Evolutionary conservation across 2,113 vertebrate genomes (phyloP).

Genomic region (Cettia cetti): DNA sequence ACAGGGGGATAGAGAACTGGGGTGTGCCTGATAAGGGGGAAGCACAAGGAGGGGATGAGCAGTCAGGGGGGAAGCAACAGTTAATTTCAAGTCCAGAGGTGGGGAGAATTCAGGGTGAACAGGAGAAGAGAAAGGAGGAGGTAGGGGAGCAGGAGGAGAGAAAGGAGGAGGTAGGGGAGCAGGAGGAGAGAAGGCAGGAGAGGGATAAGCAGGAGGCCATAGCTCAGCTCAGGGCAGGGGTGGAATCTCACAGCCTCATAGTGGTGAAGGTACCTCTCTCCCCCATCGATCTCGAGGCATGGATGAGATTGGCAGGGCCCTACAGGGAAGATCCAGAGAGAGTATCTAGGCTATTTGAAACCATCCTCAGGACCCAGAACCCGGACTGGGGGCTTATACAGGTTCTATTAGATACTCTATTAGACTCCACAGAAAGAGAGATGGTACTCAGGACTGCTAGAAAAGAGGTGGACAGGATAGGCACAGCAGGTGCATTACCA

Average conservation of each 20-base stretch:
- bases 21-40: not conserved
- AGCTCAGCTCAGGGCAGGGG: not conserved
- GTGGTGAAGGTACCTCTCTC: not conserved
- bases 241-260: not conserved
- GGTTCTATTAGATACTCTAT: not conserved
- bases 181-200: not conserved
- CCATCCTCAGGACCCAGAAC: not conserved
- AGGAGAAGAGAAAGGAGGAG: too few relatives aligned
- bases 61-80: not conserved
- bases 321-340: not conserved
- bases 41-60: not conserved
- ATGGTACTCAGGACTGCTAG: not conserved
- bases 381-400: not conserved
- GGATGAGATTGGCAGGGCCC: not conserved
- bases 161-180: not conserved
- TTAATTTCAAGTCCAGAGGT: not conserved
- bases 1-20: not conserved
- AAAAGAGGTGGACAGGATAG: not conserved
- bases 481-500: not conserved
- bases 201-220: not conserved
- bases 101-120: not conserved
- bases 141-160: not conserved
- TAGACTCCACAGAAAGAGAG: not conserved
- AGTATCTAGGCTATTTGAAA: not conserved
- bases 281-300: not conserved